phyloP scores from a whole-genome alignment of 2,113 vertebrate genomes.

The Mungos mungo region DNA sequence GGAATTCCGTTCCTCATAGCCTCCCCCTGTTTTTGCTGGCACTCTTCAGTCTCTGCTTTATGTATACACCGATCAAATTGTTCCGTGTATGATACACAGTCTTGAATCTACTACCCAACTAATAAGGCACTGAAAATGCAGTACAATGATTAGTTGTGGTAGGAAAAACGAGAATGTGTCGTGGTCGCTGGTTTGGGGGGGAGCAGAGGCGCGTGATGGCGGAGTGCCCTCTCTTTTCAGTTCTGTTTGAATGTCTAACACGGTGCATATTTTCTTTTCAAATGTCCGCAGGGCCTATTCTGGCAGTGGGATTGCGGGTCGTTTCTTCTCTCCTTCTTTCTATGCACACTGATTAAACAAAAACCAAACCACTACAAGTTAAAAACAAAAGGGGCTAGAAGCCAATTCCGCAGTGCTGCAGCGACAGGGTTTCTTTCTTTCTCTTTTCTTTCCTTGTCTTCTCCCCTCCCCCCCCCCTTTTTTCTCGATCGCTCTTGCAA shows the following conservation, averaged over 20 bases:
- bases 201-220: not conserved
- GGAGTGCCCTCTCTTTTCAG: not conserved
- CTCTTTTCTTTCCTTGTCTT: too few relatives aligned
- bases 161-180: not conserved
- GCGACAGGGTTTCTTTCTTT: not conserved
- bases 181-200: not conserved
- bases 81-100: not conserved
- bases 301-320: not conserved
- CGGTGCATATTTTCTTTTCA: not conserved
- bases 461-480: rapidly evolving
- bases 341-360: conserved; percentile 41
- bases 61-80: not conserved
- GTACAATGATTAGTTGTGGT: not conserved
- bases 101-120: not conserved
- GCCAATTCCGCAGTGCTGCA: not conserved
- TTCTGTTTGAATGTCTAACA: not conserved
- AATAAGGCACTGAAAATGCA: not conserved
- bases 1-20: not conserved
- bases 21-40: not conserved
- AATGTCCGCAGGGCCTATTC: not conserved
- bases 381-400: not conserved
- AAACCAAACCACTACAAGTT: not conserved
- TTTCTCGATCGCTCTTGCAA: not conserved
- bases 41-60: not conserved
- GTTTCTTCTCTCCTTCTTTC: conserved; percentile 21